A percentile compares a stretch with the other conserved stretches of the same genome.
These are phyloP conservation scores for Drepana falcataria DNA, from an alignment of 2,888 invertebrate genomes.

Conservation along the genomic window DNA sequence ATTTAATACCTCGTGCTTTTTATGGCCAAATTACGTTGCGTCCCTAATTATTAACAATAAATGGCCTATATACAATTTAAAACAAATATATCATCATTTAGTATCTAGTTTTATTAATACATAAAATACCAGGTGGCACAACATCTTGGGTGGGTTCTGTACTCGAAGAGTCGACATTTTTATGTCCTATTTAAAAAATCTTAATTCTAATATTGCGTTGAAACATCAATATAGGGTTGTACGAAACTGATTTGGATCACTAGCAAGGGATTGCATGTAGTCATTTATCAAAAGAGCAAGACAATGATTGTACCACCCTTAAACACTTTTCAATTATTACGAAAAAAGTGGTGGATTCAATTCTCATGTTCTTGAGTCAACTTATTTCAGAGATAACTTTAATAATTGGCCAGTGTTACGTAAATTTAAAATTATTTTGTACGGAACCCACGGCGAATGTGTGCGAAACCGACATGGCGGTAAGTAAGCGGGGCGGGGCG, in stretches of 20 bases:
- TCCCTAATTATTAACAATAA: constrained; percentile 3
- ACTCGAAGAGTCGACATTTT: constrained; percentile 16
- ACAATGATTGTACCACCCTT: not conserved
- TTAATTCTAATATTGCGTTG: too few relatives aligned
- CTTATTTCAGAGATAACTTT: not conserved
- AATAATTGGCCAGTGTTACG: not conserved
- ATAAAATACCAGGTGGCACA: constrained; percentile 2
- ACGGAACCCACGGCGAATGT: constrained; percentile 11
- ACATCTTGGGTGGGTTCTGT: constrained; percentile 21
- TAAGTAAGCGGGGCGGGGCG: constrained; percentile 27
- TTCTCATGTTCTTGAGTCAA: not conserved
- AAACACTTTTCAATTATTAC: too few relatives aligned
- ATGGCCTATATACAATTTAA: constrained; percentile 22
- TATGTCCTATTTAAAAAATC: not conserved
- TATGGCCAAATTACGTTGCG: not conserved
- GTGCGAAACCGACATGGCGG: constrained; percentile 12
- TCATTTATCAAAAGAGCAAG: not conserved
- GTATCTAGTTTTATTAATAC: constrained; percentile 12
- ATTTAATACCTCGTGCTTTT: constrained; percentile 6
- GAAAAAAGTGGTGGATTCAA: not conserved
- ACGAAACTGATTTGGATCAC: not conserved
- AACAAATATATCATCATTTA: constrained; percentile 34
- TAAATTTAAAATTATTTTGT: constrained; percentile 4
- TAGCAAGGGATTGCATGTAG: not conserved
- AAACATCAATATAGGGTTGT: too few relatives aligned